A percentile compares a stretch with the other conserved stretches of the same genome.
phyloP scores from a whole-genome alignment of 2,888 invertebrate species.

The Leptinotarsa tumamoca region DNA sequence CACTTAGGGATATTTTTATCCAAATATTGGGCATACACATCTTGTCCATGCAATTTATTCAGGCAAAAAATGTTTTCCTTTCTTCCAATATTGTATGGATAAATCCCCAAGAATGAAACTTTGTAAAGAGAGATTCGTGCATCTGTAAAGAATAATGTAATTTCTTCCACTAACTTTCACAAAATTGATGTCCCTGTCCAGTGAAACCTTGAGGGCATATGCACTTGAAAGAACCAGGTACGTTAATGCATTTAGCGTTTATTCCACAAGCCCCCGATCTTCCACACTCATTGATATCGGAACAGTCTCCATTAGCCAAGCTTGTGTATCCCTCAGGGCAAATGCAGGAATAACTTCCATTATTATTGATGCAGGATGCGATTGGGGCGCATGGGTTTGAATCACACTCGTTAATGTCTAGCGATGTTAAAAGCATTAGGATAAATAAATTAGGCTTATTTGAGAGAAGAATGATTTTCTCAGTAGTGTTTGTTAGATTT shows the following conservation, averaged over 20 bases:
- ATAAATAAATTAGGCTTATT: not conserved
- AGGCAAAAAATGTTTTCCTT: not conserved
- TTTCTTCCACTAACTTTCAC: slow-evolving; percentile 78
- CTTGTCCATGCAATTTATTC: not conserved
- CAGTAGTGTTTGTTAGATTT: slow-evolving; percentile 15
- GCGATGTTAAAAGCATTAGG: slow-evolving; percentile 47
- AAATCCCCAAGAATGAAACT: slow-evolving; percentile 3
- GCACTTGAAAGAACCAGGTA: slow-evolving; percentile 83
- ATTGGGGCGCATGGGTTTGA: slow-evolving; percentile 77
- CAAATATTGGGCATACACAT: not conserved
- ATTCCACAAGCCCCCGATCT: slow-evolving; percentile 76
- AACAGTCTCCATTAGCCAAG: slow-evolving; percentile 70
- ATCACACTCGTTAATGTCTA: slow-evolving; percentile 82
- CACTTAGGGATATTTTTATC: slow-evolving; percentile 5
- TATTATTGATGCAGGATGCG: slow-evolving; percentile 80
- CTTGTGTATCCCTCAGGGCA: slow-evolving; percentile 80
- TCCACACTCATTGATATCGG: slow-evolving; percentile 82
- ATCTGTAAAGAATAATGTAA: slow-evolving; percentile 15
- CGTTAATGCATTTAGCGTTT: slow-evolving; percentile 84
- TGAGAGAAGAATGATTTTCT: slow-evolving; percentile 5
- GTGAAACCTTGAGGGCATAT: slow-evolving; percentile 81
- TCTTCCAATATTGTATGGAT: not conserved
- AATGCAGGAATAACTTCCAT: slow-evolving; percentile 81
- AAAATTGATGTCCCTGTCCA: slow-evolving; percentile 80
- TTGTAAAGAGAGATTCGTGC: not conserved